A percentile compares a stretch with the other conserved stretches of the same genome.
Evolutionary conservation across 2,113 vertebrate genomes (phyloP).

Genomic region (Brachyistius frenatus): DNA sequence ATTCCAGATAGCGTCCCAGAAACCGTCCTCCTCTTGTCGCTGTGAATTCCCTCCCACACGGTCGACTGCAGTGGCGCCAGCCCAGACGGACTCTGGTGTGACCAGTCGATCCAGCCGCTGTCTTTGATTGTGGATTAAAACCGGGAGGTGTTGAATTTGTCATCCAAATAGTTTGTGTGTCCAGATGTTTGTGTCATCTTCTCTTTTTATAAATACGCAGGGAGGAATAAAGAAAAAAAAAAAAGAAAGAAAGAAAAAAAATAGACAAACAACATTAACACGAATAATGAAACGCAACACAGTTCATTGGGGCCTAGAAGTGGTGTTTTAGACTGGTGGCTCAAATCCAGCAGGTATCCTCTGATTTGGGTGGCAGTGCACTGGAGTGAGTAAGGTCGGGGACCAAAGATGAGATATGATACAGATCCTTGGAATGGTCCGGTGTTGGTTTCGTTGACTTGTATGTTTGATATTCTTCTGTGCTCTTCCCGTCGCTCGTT

Average conservation of each 20-base stretch:
- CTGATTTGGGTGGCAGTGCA: constrained; percentile 66
- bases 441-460: constrained; percentile 30
- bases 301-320: constrained; percentile 29
- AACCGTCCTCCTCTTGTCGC: constrained; percentile 44
- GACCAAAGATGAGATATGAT: constrained; percentile 46
- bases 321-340: constrained; percentile 65
- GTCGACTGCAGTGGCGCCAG: constrained; percentile 9
- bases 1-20: constrained; percentile 42
- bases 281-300: constrained; percentile 44
- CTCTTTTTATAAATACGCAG: constrained; percentile 53
- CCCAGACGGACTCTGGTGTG: constrained; percentile 15
- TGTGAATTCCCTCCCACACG: constrained; percentile 15
- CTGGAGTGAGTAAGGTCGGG: constrained; percentile 15
- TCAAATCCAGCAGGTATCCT: constrained; percentile 77
- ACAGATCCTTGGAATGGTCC: constrained; percentile 16
- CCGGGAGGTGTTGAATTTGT: constrained; percentile 36
- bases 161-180: constrained; percentile 31
- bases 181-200: constrained; percentile 35
- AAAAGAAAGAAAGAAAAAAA: constrained; percentile 21
- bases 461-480: constrained; percentile 44
- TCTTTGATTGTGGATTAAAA: constrained; percentile 71
- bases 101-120: constrained; percentile 48
- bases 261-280: constrained; percentile 28
- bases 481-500: constrained; percentile 39
- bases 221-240: constrained; percentile 31